Conservation (phyloP, 2,797 vertebrate species). For the Propithecus deckenii region DNA sequence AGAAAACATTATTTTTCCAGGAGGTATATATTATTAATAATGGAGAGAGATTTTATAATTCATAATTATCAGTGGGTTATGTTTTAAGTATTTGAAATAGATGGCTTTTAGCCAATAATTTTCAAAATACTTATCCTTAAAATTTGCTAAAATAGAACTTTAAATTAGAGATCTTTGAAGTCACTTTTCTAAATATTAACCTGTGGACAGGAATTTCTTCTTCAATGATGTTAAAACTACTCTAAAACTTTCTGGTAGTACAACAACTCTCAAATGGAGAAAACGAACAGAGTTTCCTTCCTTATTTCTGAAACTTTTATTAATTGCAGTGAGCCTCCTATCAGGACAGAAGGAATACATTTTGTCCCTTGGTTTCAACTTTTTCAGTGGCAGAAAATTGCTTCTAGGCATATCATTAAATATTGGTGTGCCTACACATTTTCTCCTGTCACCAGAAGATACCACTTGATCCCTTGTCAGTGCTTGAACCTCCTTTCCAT, state of each 20-base stretch:
- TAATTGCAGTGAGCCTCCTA: conserved; percentile 30
- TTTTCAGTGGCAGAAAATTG: conserved; percentile 50
- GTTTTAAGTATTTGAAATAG: neutral
- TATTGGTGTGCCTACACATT: conserved; percentile 20
- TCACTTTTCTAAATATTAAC: neutral
- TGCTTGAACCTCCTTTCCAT: neutral
- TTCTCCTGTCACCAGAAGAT: conserved; percentile 36
- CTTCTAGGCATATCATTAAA: conserved; percentile 41
- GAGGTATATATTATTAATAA: neutral
- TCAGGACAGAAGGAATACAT: conserved; percentile 27
- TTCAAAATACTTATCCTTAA: neutral
- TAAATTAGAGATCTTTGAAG: neutral
- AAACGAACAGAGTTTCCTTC: neutral
- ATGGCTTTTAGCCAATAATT: neutral
- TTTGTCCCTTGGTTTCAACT: conserved; percentile 48
- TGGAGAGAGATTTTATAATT: neutral
- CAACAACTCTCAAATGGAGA: neutral
- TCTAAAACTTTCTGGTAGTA: neutral
- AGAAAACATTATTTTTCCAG: neutral
- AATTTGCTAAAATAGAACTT: neutral
- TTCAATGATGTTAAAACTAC: neutral
- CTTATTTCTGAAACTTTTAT: conserved; percentile 25
- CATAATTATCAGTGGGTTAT: neutral
- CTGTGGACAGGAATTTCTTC: neutral
- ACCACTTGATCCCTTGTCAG: conserved; percentile 19